Base-by-base conservation (phyloP, 2,797 vertebrate species). In the Mallotus villosus region DNA sequence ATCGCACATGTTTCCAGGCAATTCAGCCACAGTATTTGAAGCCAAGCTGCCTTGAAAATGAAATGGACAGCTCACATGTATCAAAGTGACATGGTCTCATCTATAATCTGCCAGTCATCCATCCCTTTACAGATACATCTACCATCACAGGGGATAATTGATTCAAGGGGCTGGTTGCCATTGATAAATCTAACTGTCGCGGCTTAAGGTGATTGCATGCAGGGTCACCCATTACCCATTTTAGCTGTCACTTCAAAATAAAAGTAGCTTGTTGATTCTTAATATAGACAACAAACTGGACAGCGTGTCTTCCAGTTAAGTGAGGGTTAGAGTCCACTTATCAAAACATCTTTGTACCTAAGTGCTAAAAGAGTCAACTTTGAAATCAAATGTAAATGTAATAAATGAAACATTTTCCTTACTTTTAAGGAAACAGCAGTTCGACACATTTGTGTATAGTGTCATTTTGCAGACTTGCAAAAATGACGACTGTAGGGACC, bases 1-100 rank as follows among this genome's bases (percentile, higher is more conserved):
- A 89, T 89, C 83, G 75, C 67, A 81, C 86, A 84, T 88, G 79
- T 88, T 85, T 81, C 78, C 80, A 78, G 82, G 81, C 82, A 86
- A 87, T 89, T 89, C 82, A 81, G 80, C 85, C 32, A 34, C 32
- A 6, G 32, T 90, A 89, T 90, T 88, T 87, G 81, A 84, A 82
- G 75, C 84, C 89, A 90, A 90, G 88, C 86, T 90, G 81, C 85
- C 87, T 89, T 90, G 87, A 84, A 86, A 89, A 90, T 89, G 85
- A 81, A 90, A 88, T 90, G 85, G 78, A 77, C 82, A 34, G 32
- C 7, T 34, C 32, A 6, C 32, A 7, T 34, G 32, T 34, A 6
- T 34, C 32, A 34, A 34, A 34, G 32, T 8, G 32, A 8, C 32
- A 34, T 51, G 49, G 16, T 51, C 49, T 3, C 17, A 17, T 51